Percentiles rank a stretch among this genome's conserved stretches.
phyloP scores from a whole-genome alignment of 2,113 vertebrate species.

The Antigone vipio region DNA sequence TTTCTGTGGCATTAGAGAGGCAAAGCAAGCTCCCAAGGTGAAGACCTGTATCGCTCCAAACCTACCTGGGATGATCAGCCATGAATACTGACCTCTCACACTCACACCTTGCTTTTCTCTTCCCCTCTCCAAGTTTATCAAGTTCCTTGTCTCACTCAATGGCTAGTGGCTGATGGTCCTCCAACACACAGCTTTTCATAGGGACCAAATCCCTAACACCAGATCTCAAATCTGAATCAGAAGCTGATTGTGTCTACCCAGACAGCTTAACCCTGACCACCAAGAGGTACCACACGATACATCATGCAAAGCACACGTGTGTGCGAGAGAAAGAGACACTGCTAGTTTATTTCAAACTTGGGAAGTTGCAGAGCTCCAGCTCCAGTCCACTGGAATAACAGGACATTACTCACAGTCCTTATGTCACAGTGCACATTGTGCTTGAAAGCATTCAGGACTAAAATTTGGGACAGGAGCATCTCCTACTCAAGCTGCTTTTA shows the following conservation, averaged over 20 bases:
- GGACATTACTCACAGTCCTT: neutral
- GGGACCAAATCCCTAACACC: neutral
- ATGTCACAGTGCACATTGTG: neutral
- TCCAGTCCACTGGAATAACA: neutral
- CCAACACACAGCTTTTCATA: neutral
- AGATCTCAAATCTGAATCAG: neutral
- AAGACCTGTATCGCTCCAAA: neutral
- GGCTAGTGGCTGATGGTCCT: neutral
- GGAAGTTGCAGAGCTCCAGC: neutral
- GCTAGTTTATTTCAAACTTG: neutral
- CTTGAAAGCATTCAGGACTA: neutral
- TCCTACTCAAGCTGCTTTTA: neutral
- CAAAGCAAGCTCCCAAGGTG: neutral
- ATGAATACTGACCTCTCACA: neutral
- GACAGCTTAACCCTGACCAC: neutral
- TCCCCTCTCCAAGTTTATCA: neutral
- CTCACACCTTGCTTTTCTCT: neutral
- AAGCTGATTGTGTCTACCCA: neutral
- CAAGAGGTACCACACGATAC: neutral
- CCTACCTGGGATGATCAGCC: neutral
- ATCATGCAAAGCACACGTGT: neutral
- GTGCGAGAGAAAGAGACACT: neutral
- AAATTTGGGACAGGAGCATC: constrained; percentile 25
- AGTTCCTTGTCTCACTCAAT: neutral
- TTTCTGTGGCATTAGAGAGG: neutral